These are phyloP conservation scores for Brachirus orientalis DNA, from an alignment of 2,113 vertebrate genomes.

Conservation along the genomic window DNA sequence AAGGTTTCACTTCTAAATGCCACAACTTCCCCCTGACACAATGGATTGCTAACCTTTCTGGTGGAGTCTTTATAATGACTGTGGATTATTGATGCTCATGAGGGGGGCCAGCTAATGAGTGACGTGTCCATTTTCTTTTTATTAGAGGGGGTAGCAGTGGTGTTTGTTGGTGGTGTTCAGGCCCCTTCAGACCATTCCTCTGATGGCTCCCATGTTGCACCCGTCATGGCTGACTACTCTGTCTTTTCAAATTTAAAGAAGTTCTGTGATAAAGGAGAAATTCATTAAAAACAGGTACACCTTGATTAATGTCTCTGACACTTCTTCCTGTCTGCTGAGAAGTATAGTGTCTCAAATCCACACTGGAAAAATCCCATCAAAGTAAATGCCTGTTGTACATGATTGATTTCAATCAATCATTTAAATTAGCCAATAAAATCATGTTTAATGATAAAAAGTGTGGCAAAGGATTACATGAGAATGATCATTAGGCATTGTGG, in stretches of 20 bases:
- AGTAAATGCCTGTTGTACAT: neutral
- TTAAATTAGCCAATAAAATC: neutral
- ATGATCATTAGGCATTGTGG: neutral
- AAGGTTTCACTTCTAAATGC: slow-evolving; percentile 65
- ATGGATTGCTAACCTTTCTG: slow-evolving; percentile 67
- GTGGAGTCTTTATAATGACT: slow-evolving; percentile 68
- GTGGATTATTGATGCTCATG: slow-evolving; percentile 77
- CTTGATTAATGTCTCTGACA: slow-evolving; percentile 37
- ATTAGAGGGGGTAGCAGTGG: neutral
- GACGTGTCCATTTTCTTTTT: slow-evolving; percentile 34
- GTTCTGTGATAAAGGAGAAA: slow-evolving; percentile 30
- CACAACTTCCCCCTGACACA: slow-evolving; percentile 51
- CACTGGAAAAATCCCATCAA: neutral
- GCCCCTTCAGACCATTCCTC: neutral
- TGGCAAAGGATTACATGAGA: neutral
- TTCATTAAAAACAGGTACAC: slow-evolving; percentile 50
- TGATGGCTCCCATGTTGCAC: neutral
- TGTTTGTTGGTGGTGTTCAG: neutral
- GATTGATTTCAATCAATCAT: neutral
- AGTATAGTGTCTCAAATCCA: neutral
- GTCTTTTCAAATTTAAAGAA: slow-evolving; percentile 14
- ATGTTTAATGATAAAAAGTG: too few species aligned
- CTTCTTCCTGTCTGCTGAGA: slow-evolving; percentile 2
- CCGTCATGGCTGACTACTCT: slow-evolving; percentile 28
- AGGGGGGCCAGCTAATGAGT: slow-evolving; percentile 63